Conservation (phyloP, 2,797 vertebrate genomes). For the Helicolenus hilgendorfi region DNA sequence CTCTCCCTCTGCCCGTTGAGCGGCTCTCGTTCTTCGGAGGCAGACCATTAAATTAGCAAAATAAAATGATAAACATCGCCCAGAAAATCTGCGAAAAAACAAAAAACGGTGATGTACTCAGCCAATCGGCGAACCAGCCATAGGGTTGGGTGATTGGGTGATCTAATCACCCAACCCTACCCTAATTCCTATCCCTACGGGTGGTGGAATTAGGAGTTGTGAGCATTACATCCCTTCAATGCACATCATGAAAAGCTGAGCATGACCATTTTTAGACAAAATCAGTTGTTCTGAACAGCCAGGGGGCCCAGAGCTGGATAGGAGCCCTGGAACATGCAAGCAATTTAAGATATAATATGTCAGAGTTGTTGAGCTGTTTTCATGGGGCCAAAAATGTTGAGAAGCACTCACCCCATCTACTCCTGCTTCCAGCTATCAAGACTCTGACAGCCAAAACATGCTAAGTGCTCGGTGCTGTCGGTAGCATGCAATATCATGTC, state of each 20-base stretch:
- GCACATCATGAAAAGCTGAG: neutral
- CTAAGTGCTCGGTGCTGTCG: constrained; percentile 8
- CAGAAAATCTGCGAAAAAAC: too few species aligned
- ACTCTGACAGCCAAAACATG: constrained; percentile 33
- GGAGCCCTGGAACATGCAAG: neutral
- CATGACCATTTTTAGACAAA: neutral
- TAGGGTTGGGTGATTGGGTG: too few species aligned
- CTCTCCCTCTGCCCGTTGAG: too few species aligned
- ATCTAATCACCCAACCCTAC: too few species aligned
- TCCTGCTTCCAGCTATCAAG: constrained; percentile 12
- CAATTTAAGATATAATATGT: constrained; percentile 4
- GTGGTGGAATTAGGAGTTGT: neutral
- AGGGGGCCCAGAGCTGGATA: neutral
- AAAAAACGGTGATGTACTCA: too few species aligned
- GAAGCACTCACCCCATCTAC: neutral
- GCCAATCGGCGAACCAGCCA: too few species aligned
- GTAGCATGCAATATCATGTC: constrained; percentile 18
- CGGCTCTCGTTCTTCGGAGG: too few species aligned
- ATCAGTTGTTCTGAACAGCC: neutral
- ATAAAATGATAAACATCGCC: too few species aligned
- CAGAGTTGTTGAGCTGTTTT: constrained; percentile 18
- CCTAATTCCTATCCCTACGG: neutral
- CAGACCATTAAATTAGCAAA: too few species aligned
- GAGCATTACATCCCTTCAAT: neutral
- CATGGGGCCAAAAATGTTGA: neutral